Percentiles rank a stretch among this genome's conserved stretches.
These are phyloP conservation scores for Bos javanicus DNA, from an alignment of 2,113 vertebrate genomes.

Conservation along the genomic window DNA sequence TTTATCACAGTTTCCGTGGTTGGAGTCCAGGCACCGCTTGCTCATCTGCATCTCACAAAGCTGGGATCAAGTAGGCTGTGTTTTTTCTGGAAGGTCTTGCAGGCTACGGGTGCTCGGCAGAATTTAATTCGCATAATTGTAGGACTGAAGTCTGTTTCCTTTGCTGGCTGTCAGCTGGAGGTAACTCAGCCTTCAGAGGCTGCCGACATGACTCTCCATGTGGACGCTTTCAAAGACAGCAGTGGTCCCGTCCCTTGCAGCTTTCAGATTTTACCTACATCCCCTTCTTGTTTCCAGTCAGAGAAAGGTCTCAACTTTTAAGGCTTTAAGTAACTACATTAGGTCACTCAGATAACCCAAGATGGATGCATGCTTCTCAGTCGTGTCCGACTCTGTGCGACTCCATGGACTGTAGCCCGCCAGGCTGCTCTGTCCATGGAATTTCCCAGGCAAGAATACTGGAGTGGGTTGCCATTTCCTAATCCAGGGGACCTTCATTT, in stretches of 20 bases:
- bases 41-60: neutral
- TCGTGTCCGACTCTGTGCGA: too few relatives aligned
- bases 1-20: neutral
- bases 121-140: neutral
- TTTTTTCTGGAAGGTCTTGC: neutral
- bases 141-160: neutral
- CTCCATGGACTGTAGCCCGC: too few relatives aligned
- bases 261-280: neutral
- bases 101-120: neutral
- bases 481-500: too few relatives aligned
- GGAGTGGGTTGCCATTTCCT: too few relatives aligned
- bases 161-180: neutral
- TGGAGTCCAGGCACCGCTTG: neutral
- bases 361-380: too few relatives aligned
- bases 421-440: too few relatives aligned
- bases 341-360: neutral
- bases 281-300: neutral
- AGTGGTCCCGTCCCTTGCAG: neutral
- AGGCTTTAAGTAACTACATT: neutral
- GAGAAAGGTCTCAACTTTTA: neutral
- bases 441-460: too few relatives aligned
- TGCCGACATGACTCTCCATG: neutral
- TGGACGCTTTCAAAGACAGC: neutral
- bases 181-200: neutral
- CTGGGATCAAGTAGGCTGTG: neutral